These are phyloP conservation scores for Liasis olivaceus DNA, from an alignment of 2,797 vertebrate species.

Conservation along the genomic window DNA sequence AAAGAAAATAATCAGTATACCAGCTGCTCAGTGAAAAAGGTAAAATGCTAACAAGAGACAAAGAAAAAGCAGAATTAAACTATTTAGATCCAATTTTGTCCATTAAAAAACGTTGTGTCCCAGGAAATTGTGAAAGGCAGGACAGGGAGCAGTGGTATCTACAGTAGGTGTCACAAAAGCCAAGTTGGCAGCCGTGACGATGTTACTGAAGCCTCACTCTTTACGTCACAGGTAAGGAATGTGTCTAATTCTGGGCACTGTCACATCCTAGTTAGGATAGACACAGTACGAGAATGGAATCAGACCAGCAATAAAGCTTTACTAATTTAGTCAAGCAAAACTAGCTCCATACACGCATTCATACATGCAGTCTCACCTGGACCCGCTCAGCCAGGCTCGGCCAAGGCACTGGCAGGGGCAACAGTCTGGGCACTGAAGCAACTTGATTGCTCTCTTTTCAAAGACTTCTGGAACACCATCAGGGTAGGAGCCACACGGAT, in stretches of 20 bases:
- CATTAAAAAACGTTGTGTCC: neutral
- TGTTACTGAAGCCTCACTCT: neutral
- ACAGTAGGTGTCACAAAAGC: neutral
- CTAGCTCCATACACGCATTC: too few species aligned
- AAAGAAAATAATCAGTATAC: neutral
- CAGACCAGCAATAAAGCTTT: too few species aligned
- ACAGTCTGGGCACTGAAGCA: neutral
- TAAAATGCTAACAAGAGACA: neutral
- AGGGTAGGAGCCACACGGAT: too few species aligned
- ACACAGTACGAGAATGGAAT: too few species aligned
- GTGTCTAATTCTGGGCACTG: neutral
- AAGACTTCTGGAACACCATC: neutral
- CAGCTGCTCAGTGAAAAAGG: neutral
- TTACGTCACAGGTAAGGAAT: neutral
- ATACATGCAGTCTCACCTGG: neutral
- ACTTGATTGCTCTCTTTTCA: neutral
- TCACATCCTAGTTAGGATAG: too few species aligned
- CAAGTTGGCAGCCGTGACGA: neutral
- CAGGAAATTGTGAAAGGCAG: neutral
- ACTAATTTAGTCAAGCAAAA: neutral
- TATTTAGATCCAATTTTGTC: neutral
- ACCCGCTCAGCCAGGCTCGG: neutral
- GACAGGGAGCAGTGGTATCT: neutral
- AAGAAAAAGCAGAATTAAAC: neutral
- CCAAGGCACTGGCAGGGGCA: too few species aligned